Evolutionary conservation across 1,140 invertebrate species (phyloP).

Genomic region (Papilio polyxenes): DNA sequence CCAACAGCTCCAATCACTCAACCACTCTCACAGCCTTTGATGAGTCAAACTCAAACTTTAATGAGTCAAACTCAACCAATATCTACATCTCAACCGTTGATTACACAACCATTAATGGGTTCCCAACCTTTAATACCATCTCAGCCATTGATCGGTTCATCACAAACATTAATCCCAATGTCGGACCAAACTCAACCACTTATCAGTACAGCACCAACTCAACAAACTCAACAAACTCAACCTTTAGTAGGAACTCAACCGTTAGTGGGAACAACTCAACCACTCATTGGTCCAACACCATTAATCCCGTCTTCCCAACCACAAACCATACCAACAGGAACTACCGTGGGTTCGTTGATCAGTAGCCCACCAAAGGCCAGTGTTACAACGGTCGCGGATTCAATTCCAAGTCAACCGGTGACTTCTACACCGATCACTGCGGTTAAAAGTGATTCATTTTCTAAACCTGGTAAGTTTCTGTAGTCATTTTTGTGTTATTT

Average conservation of each 20-base stretch:
- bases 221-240: constrained; percentile 45
- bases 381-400: constrained; percentile 45
- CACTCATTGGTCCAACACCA: constrained; percentile 55
- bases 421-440: constrained; percentile 69
- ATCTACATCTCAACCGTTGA: constrained; percentile 35
- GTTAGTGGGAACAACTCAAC: constrained; percentile 42
- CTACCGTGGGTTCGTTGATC: constrained; percentile 54
- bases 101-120: constrained; percentile 36
- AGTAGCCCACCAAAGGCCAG: constrained; percentile 56
- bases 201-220: constrained; percentile 42
- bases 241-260: constrained; percentile 52
- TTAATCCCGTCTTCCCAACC: constrained; percentile 56
- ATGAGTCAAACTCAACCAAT: constrained; percentile 46
- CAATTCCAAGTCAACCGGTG: constrained; percentile 58
- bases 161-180: constrained; percentile 52
- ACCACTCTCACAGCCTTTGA: constrained; percentile 32
- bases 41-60: constrained; percentile 41
- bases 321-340: constrained; percentile 52
- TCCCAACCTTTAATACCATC: constrained; percentile 39
- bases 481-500: no score
- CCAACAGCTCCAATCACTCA: constrained; percentile 20
- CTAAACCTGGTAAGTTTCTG: constrained; percentile 64
- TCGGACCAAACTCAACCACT: constrained; percentile 20
- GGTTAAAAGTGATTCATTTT: constrained; percentile 63
- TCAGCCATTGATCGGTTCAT: constrained; percentile 38